phyloP scores from a whole-genome alignment of 2,888 invertebrate genomes.

The Zonitis immaculata region DNA sequence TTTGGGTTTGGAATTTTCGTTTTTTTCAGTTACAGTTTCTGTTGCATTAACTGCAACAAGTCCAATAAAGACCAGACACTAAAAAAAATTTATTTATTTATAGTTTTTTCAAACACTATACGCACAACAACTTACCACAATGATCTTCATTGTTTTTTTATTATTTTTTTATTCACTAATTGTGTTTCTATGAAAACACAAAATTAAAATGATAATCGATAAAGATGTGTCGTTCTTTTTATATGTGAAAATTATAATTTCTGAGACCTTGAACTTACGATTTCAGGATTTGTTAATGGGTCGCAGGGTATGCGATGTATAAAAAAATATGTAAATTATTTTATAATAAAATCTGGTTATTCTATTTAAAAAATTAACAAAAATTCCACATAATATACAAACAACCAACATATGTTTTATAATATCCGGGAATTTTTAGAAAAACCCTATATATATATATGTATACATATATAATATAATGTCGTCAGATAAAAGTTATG shows the following conservation, averaged over 20 bases:
- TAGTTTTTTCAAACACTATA: too few species aligned
- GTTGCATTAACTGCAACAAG: slow-evolving; percentile 11
- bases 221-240: not conserved
- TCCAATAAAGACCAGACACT: slow-evolving; percentile 13
- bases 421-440: too few species aligned
- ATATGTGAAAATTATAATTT: not conserved
- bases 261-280: slow-evolving; percentile 1
- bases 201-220: not conserved
- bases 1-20: slow-evolving; percentile 13
- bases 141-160: slow-evolving; percentile 16
- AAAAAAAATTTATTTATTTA: too few species aligned
- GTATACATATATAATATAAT: too few species aligned
- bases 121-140: slow-evolving; percentile 24
- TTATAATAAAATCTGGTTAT: not conserved
- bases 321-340: not conserved
- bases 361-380: not conserved
- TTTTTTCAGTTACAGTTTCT: not conserved
- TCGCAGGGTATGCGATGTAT: not conserved
- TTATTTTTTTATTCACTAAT: too few species aligned
- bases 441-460: too few species aligned
- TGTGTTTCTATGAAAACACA: not conserved
- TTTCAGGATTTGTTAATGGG: slow-evolving; percentile 7
- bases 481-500: too few species aligned
- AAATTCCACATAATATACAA: not conserved
- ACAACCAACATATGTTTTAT: too few species aligned